Percentiles rank a stretch among this genome's conserved stretches.
Conservation (phyloP, 1,140 invertebrate genomes). For the Drosophila leontia region DNA sequence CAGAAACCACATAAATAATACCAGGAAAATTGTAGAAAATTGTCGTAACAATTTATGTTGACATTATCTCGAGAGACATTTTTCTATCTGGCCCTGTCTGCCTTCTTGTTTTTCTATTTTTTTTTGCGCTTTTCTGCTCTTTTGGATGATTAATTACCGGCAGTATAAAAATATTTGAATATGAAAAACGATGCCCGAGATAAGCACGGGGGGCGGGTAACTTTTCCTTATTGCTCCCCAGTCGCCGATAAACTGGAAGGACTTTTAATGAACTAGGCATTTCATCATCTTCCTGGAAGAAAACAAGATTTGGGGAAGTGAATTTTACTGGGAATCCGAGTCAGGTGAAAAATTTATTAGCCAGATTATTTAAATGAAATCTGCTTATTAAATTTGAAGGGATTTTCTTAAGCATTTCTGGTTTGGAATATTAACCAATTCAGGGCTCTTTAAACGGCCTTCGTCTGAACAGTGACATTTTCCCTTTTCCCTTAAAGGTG, state of each 20-base stretch:
- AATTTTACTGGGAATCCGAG: neutral
- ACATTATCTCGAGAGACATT: slow-evolving; percentile 82
- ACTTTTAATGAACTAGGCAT: slow-evolving; percentile 68
- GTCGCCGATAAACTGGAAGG: slow-evolving; percentile 66
- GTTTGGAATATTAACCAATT: neutral
- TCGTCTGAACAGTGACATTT: neutral
- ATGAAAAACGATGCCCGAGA: slow-evolving; percentile 71
- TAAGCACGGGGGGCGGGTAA: slow-evolving; percentile 52
- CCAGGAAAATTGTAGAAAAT: slow-evolving; percentile 74
- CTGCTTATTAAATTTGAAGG: neutral
- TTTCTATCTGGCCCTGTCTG: slow-evolving; percentile 27
- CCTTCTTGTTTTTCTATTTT: neutral
- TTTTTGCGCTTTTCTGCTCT: slow-evolving; percentile 10
- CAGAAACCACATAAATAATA: slow-evolving; percentile 70
- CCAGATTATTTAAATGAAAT: slow-evolving; percentile 3
- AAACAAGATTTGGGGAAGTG: slow-evolving; percentile 4
- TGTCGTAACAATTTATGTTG: slow-evolving; percentile 82
- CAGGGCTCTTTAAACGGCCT: neutral
- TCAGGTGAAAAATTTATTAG: slow-evolving; percentile 5
- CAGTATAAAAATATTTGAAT: slow-evolving; percentile 66
- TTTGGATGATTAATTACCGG: slow-evolving; percentile 74
- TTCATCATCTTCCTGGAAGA: slow-evolving; percentile 59
- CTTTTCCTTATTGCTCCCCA: slow-evolving; percentile 71
- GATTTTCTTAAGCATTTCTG: neutral
- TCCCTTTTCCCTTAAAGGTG: neutral